Evolutionary conservation across 2,888 invertebrate species (phyloP).

Genomic region (Hirtodrosophila trivittata): DNA sequence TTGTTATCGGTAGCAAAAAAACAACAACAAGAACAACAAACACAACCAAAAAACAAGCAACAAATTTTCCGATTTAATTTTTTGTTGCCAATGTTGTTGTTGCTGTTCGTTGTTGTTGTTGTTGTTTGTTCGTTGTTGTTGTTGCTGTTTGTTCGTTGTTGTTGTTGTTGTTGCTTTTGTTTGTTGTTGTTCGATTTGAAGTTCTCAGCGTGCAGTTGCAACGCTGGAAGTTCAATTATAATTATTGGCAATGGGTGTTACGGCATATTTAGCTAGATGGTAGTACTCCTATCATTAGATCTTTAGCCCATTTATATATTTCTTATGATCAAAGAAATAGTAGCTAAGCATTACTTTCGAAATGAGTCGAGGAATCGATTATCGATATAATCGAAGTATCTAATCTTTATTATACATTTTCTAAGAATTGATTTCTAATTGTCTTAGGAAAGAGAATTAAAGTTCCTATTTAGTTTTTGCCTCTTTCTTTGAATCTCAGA

Average conservation of each 20-base stretch:
- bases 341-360: too few species aligned
- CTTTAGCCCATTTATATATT: background rate
- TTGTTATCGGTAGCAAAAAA: slow-evolving; percentile 51
- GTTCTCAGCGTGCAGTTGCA: slow-evolving; percentile 47
- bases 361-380: too few species aligned
- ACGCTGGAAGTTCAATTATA: slow-evolving; percentile 8
- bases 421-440: too few species aligned
- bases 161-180: slow-evolving; percentile 13
- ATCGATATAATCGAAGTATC: too few species aligned
- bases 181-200: slow-evolving; percentile 43
- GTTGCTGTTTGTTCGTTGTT: background rate
- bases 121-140: slow-evolving; percentile 19
- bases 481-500: too few species aligned
- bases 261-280: background rate
- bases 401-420: too few species aligned
- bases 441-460: too few species aligned
- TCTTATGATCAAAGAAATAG: too few species aligned
- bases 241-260: slow-evolving; percentile 27
- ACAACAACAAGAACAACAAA: slow-evolving; percentile 24
- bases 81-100: slow-evolving; percentile 31
- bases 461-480: too few species aligned
- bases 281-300: background rate
- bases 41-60: slow-evolving; percentile 20
- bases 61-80: slow-evolving; percentile 64
- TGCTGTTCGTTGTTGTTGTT: slow-evolving; percentile 31